A percentile compares a stretch with the other conserved stretches of the same genome.
phyloP scores from a whole-genome alignment of 2,113 vertebrate genomes.

The Cebus imitator region DNA sequence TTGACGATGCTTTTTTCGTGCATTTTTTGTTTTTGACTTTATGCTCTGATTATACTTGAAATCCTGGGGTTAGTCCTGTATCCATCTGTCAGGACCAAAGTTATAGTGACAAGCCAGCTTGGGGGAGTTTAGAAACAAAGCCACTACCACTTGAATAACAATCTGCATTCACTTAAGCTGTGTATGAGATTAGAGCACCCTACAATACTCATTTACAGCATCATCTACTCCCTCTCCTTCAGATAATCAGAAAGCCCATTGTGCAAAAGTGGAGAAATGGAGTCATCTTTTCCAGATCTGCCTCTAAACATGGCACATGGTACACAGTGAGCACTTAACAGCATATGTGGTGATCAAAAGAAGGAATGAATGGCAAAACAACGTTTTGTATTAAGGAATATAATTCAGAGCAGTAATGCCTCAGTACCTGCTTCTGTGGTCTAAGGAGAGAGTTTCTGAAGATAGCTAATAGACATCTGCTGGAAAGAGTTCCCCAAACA shows the following conservation, averaged over 20 bases:
- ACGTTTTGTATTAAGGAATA: neutral
- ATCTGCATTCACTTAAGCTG: neutral
- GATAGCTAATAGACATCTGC: neutral
- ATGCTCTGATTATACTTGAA: neutral
- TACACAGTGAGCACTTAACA: neutral
- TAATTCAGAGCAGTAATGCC: neutral
- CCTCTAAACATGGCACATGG: neutral
- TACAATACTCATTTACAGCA: neutral
- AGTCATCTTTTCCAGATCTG: neutral
- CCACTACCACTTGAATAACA: neutral
- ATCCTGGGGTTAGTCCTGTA: neutral
- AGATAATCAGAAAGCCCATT: neutral
- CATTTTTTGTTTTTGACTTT: neutral
- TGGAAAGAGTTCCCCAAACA: slow-evolving; percentile 44
- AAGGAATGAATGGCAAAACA: neutral
- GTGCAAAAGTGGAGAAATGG: neutral
- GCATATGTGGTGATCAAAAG: neutral
- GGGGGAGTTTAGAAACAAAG: slow-evolving; percentile 3
- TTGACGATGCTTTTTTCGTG: neutral
- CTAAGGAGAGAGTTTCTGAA: slow-evolving; percentile 5
- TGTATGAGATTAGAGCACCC: neutral
- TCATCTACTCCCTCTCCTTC: neutral
- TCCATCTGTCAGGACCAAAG: neutral
- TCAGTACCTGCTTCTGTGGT: neutral
- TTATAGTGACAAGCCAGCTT: neutral